Percentiles rank a stretch among this genome's conserved stretches.
These are phyloP conservation scores for Tachysurus vachellii DNA, from an alignment of 2,113 vertebrate genomes.

Conservation along the genomic window DNA sequence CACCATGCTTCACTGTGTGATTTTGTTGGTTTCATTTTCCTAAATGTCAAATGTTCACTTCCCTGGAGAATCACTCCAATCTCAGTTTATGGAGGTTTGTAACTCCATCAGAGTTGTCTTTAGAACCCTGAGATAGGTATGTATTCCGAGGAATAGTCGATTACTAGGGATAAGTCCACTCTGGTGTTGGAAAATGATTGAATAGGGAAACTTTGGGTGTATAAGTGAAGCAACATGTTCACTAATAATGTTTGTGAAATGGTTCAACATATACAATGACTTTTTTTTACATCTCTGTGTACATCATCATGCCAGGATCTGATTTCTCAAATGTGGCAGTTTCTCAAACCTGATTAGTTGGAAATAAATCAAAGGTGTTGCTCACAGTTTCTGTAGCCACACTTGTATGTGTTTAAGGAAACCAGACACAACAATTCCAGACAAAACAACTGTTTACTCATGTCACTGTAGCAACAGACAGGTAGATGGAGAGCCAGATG, in stretches of 20 bases:
- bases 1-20: background rate
- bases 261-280: background rate
- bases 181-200: background rate
- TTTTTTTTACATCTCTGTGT: background rate
- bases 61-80: background rate
- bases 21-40: background rate
- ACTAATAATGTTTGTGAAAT: background rate
- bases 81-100: background rate
- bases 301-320: background rate
- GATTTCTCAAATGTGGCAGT: background rate
- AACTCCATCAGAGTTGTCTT: background rate
- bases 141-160: background rate
- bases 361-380: background rate
- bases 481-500: background rate
- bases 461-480: slow-evolving; percentile 12
- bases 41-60: background rate
- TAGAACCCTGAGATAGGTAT: background rate
- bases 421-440: slow-evolving; percentile 4
- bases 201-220: background rate
- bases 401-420: background rate
- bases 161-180: background rate
- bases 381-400: background rate
- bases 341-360: background rate
- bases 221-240: background rate
- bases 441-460: background rate